Conservation (phyloP, 1,140 invertebrate species). For the Nomia melanderi region DNA sequence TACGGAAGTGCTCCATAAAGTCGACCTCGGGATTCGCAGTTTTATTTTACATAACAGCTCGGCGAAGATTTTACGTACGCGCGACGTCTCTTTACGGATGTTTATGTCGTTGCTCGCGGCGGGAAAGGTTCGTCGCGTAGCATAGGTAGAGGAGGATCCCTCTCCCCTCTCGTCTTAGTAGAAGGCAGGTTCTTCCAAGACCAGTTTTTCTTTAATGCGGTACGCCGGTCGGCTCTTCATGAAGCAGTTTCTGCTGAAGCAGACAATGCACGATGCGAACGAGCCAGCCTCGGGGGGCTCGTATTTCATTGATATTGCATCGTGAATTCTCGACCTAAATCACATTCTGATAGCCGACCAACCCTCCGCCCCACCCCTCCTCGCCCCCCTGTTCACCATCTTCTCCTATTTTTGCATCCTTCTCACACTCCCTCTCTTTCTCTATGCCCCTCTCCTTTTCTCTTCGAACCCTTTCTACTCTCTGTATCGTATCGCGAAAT, state of each 20-base stretch:
- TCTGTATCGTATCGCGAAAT: slow-evolving; percentile 34
- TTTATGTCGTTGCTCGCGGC: slow-evolving; percentile 21
- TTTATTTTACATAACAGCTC: background rate
- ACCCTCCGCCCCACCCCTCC: background rate
- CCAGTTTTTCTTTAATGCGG: slow-evolving; percentile 51
- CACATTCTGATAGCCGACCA: slow-evolving; percentile 51
- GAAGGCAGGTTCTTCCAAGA: slow-evolving; percentile 48
- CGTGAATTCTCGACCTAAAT: slow-evolving; percentile 55
- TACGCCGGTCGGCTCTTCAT: slow-evolving; percentile 38
- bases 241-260: slow-evolving; percentile 47
- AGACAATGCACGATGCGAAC: slow-evolving; percentile 48
- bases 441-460: background rate
- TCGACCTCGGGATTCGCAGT: background rate
- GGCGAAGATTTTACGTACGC: slow-evolving; percentile 11
- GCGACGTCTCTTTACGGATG: slow-evolving; percentile 30
- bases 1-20: background rate
- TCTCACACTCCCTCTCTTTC: too few species aligned
- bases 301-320: slow-evolving; percentile 58
- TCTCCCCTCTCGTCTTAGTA: background rate
- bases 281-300: slow-evolving; percentile 49
- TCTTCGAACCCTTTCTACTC: background rate
- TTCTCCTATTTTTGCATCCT: slow-evolving; percentile 2
- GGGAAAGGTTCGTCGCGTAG: slow-evolving; percentile 20
- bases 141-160: background rate
- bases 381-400: too few species aligned